These are phyloP conservation scores for Lycocerus yunnanus DNA, from an alignment of 2,888 invertebrate species.

Conservation along the genomic window DNA sequence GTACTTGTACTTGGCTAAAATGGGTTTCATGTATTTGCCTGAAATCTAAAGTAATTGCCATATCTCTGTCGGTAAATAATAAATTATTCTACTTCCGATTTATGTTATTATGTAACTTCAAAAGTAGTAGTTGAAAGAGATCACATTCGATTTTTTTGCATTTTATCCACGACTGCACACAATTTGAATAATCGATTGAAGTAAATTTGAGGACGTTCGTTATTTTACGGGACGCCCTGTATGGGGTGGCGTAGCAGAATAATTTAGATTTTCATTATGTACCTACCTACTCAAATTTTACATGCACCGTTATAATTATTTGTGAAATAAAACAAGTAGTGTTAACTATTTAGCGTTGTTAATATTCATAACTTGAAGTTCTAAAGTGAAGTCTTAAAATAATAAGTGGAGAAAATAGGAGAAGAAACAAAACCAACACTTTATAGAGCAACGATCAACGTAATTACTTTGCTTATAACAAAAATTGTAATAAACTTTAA, in stretches of 20 bases:
- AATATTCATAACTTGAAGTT: not conserved
- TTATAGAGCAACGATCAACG: not conserved
- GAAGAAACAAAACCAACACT: not conserved
- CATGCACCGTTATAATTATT: too few species aligned
- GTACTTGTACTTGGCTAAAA: conserved; percentile 30
- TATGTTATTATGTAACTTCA: not conserved
- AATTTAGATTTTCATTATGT: not conserved
- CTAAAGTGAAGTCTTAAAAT: not conserved
- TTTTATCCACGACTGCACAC: not conserved
- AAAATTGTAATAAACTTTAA: not conserved
- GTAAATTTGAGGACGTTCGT: not conserved
- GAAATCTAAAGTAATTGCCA: conserved; percentile 20
- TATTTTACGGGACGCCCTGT: not conserved
- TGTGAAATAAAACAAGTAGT: not conserved
- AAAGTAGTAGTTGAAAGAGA: not conserved
- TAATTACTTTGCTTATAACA: not conserved
- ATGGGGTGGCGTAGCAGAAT: too few species aligned
- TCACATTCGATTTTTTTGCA: not conserved
- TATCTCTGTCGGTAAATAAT: not conserved
- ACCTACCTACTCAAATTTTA: too few species aligned
- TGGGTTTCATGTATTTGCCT: conserved; percentile 16
- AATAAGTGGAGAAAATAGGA: not conserved
- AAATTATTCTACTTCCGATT: not conserved
- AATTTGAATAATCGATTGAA: not conserved
- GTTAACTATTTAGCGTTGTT: not conserved